A percentile compares a stretch with the other conserved stretches of the same genome.
Evolutionary conservation across 1,140 invertebrate genomes (phyloP).

Genomic region (Drosophila orosa): DNA sequence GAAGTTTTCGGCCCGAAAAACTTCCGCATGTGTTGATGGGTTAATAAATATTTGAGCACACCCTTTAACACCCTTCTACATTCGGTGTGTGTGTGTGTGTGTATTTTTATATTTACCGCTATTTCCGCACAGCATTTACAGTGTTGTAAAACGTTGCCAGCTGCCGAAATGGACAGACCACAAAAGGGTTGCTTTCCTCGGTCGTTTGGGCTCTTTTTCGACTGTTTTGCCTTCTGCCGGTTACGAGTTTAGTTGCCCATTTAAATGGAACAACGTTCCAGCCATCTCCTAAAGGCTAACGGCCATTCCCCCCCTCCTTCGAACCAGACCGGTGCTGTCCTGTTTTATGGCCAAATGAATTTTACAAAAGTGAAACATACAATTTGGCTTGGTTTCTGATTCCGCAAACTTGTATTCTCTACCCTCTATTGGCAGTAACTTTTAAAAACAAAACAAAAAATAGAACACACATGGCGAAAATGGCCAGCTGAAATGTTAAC

Average conservation of each 20-base stretch:
- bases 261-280: constrained; percentile 61
- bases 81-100: constrained; percentile 25
- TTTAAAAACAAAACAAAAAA: not conserved
- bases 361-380: constrained; percentile 67
- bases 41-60: constrained; percentile 81
- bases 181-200: constrained; percentile 64
- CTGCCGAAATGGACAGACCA: constrained; percentile 63
- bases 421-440: not conserved
- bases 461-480: not conserved
- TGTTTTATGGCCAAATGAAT: constrained; percentile 78
- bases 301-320: not conserved
- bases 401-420: constrained; percentile 9
- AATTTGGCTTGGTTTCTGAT: constrained; percentile 75
- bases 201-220: constrained; percentile 27
- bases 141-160: constrained; percentile 77
- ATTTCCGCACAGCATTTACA: constrained; percentile 75
- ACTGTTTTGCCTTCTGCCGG: constrained; percentile 18
- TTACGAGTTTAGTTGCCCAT: constrained; percentile 77
- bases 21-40: constrained; percentile 80
- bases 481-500: not conserved
- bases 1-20: constrained; percentile 54
- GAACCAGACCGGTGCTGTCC: constrained; percentile 14
- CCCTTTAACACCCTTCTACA: constrained; percentile 34
- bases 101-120: constrained; percentile 81
- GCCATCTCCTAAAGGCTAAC: constrained; percentile 12